phyloP scores from a whole-genome alignment of 2,888 invertebrate species.

The Cacoxenus indagator region DNA sequence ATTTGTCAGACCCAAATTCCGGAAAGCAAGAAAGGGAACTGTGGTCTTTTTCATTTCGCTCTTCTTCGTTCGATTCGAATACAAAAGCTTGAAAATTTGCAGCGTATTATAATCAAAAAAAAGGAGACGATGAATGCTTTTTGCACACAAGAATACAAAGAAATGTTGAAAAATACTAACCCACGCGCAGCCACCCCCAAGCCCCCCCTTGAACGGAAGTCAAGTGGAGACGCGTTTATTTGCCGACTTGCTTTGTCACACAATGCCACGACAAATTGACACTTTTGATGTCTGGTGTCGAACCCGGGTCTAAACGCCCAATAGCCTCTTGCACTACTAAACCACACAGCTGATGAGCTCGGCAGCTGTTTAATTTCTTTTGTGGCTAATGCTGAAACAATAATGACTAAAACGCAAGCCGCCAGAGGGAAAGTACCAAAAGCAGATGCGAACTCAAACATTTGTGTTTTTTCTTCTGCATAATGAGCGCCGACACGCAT shows the following conservation, averaged over 20 bases:
- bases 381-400: constrained; percentile 48
- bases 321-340: background rate
- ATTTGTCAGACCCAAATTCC: background rate
- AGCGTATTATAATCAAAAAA: background rate
- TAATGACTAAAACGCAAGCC: constrained; percentile 36
- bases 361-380: constrained; percentile 57
- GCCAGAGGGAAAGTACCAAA: constrained; percentile 11
- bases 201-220: too few species aligned
- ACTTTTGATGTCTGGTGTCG: background rate
- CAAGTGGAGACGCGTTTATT: background rate
- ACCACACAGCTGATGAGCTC: constrained; percentile 42
- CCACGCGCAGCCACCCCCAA: too few species aligned
- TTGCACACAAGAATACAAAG: background rate
- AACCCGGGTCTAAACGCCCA: background rate
- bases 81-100: background rate
- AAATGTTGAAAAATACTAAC: background rate
- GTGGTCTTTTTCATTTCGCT: too few species aligned
- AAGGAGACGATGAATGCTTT: background rate
- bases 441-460: constrained; percentile 3
- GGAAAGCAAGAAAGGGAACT: background rate
- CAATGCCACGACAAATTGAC: background rate
- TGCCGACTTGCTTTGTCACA: background rate
- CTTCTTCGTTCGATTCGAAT: too few species aligned
- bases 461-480: constrained; percentile 48
- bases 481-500: constrained; percentile 45